phyloP scores from a whole-genome alignment of 2,113 vertebrate genomes.

The Pollachius pollachius region DNA sequence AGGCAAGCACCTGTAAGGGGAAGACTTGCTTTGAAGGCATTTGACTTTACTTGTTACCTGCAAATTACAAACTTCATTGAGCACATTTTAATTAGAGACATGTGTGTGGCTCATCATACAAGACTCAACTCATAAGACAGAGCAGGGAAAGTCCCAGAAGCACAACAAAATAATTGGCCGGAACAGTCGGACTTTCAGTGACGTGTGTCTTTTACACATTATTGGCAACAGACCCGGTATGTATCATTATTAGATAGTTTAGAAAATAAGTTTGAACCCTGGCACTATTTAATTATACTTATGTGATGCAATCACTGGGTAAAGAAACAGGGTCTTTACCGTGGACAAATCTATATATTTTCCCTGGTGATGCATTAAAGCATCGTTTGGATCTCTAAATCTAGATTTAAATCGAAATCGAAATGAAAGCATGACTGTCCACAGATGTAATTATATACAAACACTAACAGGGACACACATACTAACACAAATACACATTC shows the following conservation, averaged over 20 bases:
- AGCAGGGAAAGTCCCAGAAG: slow-evolving; percentile 59
- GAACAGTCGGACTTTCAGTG: slow-evolving; percentile 5
- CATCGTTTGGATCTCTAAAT: neutral
- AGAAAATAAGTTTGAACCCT: too few relatives aligned
- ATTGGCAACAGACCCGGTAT: neutral
- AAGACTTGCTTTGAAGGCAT: slow-evolving; percentile 6
- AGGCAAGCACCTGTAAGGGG: slow-evolving; percentile 14
- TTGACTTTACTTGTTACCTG: slow-evolving; percentile 32
- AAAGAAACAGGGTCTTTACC: neutral
- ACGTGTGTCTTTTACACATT: neutral
- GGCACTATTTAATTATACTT: neutral
- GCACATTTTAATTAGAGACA: slow-evolving; percentile 68
- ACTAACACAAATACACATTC: slow-evolving; percentile 4
- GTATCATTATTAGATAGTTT: too few relatives aligned
- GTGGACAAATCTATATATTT: neutral
- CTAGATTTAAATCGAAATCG: neutral
- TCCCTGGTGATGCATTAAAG: neutral
- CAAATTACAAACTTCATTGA: slow-evolving; percentile 57
- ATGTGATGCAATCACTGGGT: neutral
- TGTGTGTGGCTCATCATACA: slow-evolving; percentile 40
- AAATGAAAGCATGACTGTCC: neutral
- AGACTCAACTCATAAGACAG: slow-evolving; percentile 57
- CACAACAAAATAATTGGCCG: slow-evolving; percentile 26
- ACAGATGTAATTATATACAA: neutral
- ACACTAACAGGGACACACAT: neutral